Conservation (phyloP, 2,113 vertebrate genomes). For the Malurus elegans region DNA sequence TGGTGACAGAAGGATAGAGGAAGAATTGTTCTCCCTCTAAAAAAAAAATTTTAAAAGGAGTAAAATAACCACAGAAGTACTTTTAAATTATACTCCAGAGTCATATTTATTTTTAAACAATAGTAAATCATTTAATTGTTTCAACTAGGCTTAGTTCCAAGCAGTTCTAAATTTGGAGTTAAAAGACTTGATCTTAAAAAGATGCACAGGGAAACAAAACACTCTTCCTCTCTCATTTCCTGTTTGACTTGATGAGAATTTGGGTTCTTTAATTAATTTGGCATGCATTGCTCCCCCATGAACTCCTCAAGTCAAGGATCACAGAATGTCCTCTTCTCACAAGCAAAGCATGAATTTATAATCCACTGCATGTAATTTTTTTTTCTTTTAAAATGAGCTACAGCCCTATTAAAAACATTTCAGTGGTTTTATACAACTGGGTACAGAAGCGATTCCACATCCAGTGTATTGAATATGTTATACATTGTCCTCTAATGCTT, state of each 20-base stretch:
- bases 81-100: neutral
- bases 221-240: neutral
- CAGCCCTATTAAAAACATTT: neutral
- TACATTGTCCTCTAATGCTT: neutral
- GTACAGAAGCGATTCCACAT: neutral
- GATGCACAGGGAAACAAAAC: neutral
- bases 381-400: neutral
- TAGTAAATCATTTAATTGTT: slow-evolving; percentile 35
- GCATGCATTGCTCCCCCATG: neutral
- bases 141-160: slow-evolving; percentile 24
- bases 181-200: neutral
- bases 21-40: neutral
- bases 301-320: neutral
- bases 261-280: neutral
- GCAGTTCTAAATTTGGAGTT: neutral
- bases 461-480: neutral
- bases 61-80: neutral
- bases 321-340: neutral
- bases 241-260: neutral
- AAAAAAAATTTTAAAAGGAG: neutral
- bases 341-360: neutral
- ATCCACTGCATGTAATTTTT: neutral
- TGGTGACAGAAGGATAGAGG: neutral
- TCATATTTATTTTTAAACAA: slow-evolving; percentile 40
- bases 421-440: neutral